A percentile compares a stretch with the other conserved stretches of the same genome.
These are phyloP conservation scores for Amblyraja radiata DNA, from an alignment of 2,797 vertebrate genomes.

Conservation along the genomic window DNA sequence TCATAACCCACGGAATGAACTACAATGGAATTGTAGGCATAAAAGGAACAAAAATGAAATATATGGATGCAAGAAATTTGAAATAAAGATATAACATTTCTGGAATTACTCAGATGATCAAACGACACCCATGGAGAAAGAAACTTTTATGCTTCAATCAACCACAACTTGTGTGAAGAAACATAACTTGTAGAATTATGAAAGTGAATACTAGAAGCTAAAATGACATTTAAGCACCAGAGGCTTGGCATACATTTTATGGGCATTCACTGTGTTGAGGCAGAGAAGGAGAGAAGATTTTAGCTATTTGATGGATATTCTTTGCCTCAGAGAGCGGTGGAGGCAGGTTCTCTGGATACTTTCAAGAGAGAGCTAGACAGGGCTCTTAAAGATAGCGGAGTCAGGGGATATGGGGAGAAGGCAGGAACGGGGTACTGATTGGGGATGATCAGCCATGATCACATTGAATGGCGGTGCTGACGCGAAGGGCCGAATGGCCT, in stretches of 20 bases:
- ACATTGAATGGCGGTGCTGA: too few species aligned
- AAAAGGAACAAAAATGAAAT: background rate
- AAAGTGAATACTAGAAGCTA: background rate
- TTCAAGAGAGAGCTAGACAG: too few species aligned
- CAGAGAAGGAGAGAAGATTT: background rate
- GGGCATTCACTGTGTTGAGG: background rate
- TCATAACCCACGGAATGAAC: background rate
- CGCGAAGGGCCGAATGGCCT: too few species aligned
- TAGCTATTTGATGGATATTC: background rate
- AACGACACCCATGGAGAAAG: too few species aligned
- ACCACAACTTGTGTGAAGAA: background rate
- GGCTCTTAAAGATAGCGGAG: too few species aligned
- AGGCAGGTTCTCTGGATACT: too few species aligned
- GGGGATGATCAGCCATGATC: too few species aligned
- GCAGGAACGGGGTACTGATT: too few species aligned
- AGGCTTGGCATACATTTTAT: background rate
- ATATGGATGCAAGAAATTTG: background rate
- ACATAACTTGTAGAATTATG: background rate
- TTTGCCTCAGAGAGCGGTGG: too few species aligned
- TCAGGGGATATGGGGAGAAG: too few species aligned
- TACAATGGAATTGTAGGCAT: background rate
- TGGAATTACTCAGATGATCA: too few species aligned
- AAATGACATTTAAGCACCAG: background rate
- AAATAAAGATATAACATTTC: background rate
- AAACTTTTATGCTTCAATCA: background rate